These are phyloP conservation scores for Eptatretus burgeri DNA, from an alignment of 2,113 vertebrate species.

Conservation along the genomic window DNA sequence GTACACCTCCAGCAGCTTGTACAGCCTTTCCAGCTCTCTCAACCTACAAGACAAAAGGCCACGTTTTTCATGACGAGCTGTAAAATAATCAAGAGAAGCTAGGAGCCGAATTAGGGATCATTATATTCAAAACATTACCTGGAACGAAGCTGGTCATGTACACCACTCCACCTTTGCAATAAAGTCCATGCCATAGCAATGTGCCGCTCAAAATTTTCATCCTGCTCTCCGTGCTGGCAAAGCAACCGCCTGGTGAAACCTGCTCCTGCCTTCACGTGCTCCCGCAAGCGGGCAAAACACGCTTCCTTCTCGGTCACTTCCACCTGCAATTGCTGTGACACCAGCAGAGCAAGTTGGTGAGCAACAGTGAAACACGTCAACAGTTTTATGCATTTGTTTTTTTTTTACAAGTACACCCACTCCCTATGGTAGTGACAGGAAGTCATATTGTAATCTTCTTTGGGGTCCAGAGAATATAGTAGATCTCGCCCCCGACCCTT, in stretches of 20 bases:
- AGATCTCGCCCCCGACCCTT: too few species aligned
- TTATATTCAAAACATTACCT: too few species aligned
- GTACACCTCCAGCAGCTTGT: slow-evolving; percentile 55
- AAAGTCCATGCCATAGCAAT: slow-evolving; percentile 30
- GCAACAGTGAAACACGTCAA: too few species aligned
- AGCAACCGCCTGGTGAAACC: slow-evolving; percentile 42
- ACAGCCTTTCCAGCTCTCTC: slow-evolving; percentile 62
- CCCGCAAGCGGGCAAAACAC: slow-evolving; percentile 31
- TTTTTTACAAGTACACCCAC: too few species aligned
- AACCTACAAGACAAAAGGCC: background rate
- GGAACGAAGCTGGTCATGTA: slow-evolving; percentile 26
- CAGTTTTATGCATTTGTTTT: too few species aligned
- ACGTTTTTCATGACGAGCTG: too few species aligned
- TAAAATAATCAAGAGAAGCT: too few species aligned
- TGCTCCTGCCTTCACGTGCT: slow-evolving; percentile 33
- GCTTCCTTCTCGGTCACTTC: slow-evolving; percentile 40
- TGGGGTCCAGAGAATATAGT: too few species aligned
- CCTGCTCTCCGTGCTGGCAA: slow-evolving; percentile 42
- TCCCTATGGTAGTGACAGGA: too few species aligned
- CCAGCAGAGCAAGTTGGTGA: background rate
- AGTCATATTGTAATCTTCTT: too few species aligned
- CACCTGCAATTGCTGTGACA: slow-evolving; percentile 28
- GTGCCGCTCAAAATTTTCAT: slow-evolving; percentile 55
- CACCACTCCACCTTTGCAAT: slow-evolving; percentile 56
- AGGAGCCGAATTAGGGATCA: too few species aligned